phyloP scores from a whole-genome alignment of 2,888 invertebrate species.

The Pyralis farinalis region DNA sequence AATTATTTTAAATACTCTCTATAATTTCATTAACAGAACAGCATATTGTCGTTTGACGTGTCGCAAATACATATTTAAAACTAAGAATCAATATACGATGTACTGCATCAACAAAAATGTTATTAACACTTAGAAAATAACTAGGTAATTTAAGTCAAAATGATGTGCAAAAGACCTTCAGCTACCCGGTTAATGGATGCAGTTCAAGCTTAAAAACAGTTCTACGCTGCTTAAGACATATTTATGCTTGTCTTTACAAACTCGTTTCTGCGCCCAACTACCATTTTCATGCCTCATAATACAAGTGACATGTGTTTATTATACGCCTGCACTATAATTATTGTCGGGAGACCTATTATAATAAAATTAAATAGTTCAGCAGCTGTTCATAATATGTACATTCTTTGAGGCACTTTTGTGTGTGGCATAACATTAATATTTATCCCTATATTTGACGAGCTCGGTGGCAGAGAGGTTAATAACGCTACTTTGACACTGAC shows the following conservation, averaged over 20 bases:
- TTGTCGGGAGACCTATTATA: slow-evolving; percentile 25
- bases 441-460: too few relatives aligned
- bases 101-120: too few relatives aligned
- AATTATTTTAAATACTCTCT: too few relatives aligned
- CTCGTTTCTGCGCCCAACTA: slow-evolving; percentile 3
- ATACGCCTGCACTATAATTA: slow-evolving; percentile 16
- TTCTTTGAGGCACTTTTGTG: slow-evolving; percentile 31
- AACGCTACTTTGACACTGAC: too few relatives aligned
- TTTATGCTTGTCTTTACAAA: slow-evolving; percentile 9
- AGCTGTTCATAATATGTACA: slow-evolving; percentile 25
- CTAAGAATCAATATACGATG: too few relatives aligned
- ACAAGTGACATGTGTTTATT: slow-evolving; percentile 11
- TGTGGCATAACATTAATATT: slow-evolving; percentile 35
- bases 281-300: slow-evolving; percentile 6
- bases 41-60: too few relatives aligned
- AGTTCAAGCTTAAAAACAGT: slow-evolving; percentile 4
- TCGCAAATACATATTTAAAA: too few relatives aligned
- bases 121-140: too few relatives aligned
- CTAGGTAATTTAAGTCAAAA: background rate
- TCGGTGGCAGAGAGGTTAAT: too few relatives aligned
- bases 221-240: background rate
- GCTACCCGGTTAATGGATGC: slow-evolving; percentile 7
- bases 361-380: slow-evolving; percentile 33
- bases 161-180: background rate
- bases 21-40: too few relatives aligned